Evolutionary conservation across 2,113 vertebrate species (phyloP).

Genomic region (Ploceus nigricollis): DNA sequence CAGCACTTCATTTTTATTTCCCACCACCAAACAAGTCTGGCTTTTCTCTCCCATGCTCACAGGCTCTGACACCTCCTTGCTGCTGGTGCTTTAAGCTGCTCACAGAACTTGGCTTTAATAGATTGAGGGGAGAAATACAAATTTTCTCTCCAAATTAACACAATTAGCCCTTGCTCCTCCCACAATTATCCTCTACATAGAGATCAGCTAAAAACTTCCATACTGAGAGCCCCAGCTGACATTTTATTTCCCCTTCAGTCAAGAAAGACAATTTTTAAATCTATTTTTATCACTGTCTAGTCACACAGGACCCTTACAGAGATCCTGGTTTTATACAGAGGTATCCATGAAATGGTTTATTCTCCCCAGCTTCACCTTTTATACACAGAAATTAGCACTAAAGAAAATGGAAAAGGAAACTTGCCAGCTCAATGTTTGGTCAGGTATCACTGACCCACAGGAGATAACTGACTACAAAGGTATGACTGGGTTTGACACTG

Average conservation of each 20-base stretch:
- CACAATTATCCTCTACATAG: neutral
- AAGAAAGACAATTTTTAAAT: neutral
- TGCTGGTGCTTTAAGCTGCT: neutral
- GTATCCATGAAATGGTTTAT: neutral
- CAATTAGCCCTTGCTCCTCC: neutral
- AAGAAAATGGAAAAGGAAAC: neutral
- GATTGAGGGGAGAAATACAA: neutral
- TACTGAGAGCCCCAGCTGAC: neutral
- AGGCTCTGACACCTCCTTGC: neutral
- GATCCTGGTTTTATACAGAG: neutral
- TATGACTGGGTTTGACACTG: neutral
- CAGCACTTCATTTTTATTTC: slow-evolving; percentile 12
- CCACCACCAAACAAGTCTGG: neutral
- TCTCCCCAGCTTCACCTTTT: neutral
- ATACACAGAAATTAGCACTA: neutral
- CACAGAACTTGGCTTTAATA: neutral
- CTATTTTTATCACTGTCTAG: neutral
- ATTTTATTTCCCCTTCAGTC: neutral
- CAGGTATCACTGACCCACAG: neutral
- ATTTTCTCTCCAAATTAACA: neutral
- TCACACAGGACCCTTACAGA: neutral
- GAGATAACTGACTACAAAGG: neutral
- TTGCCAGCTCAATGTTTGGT: neutral
- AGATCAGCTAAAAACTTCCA: neutral
- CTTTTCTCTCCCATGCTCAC: neutral